Base-by-base conservation (phyloP, 1,140 invertebrate species). In the Drosophila chauvacae region DNA sequence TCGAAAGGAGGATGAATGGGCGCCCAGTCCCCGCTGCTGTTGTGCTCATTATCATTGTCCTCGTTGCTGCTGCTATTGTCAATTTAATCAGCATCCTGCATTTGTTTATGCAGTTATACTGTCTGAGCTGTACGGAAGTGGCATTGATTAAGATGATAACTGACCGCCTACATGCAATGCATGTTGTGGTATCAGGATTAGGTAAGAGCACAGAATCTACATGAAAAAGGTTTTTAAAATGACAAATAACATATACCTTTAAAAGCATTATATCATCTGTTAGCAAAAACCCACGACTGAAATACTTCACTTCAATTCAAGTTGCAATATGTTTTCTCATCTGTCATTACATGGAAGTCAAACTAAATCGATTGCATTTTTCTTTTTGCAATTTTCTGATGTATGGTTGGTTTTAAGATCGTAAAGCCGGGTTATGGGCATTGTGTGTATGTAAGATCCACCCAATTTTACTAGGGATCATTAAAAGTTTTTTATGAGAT, bases 71-170 rank as follows among this genome's bases (percentile, higher is more conserved):
- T 59, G 42, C 41, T 30, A 74, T 74, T 74, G 58, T 74, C 77
- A 84, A 85, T 85, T 69, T 80, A 84, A 84, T 85, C 81, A 77
- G 59, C 37, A 57, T 69, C 59, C 41, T 74, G 82, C 81, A 74
- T 69, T 85, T 86, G 82, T 86, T 81, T 85, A 69, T 78, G 78
- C 81, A 85, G 73, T 81, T 72, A 71, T 58, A 45, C 63, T 44
- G 55, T 26, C 61, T 48, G 39, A 56, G 37, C 33, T 26, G 35
- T 11, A 4, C n/a, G 18, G 14, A 23, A 41, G 23, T 50, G 44
- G 6, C 61, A 13, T 28, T 66, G 35, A 68, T 68, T 37, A 37
- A 66, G 35, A 66, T 30, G 35, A 68, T 68, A 68, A 33, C 33
- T 30, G 61, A 20, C 33, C 18, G 41, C 14, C 33, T n/a, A 62